Evolutionary conservation across 2,888 invertebrate genomes (phyloP), one percentile per base, ranked within the genome.

Genomic region (Eilema depressum): DNA sequence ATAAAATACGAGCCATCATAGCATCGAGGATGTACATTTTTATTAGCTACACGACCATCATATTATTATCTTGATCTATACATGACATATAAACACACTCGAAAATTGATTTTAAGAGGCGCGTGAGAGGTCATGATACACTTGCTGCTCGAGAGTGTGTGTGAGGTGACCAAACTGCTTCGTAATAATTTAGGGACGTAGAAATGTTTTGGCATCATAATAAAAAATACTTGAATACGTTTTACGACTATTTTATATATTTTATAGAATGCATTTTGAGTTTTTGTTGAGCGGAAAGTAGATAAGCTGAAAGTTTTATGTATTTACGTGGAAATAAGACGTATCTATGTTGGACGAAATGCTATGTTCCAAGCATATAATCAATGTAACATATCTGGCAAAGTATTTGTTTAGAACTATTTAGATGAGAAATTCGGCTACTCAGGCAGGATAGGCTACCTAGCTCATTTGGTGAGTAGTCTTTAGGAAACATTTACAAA

Each of bases 1-100:
- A 82, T 84, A 82, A 83, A 84, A 85, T 83, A 82, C 81, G 81
- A 80, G 70, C 56, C 61, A 65, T 83, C 74, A 83, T 78, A 82
- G 75, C 76, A 65, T 75, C 74, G 79, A 81, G 77, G 74, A 76
- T 81, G 82, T 76, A 80, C 73, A 76, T 79, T 84, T 86, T 86
- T 85, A 85, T 81, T 78, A 81, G 78, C 62, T 53, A 65, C 59
- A 73, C 60, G 23, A 66, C 86, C 80, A 83, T 7, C 65, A 30
- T 77, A 76, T n/a, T n/a, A n/a, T n/a, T n/a, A n/a, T 7, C 7
- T 25, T 70, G 83, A 78, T 23, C 84, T 70, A 69, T 72, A 73
- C 59, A 78, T 74, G 73, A 60, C 70, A 73, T 59, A 63, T 73
- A 75, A 77, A 72, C 73, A 67, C 63, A 64, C 62, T 66, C 62